Base-by-base conservation (phyloP, 2,113 vertebrate species). In the Choloepus hoffmanni region DNA sequence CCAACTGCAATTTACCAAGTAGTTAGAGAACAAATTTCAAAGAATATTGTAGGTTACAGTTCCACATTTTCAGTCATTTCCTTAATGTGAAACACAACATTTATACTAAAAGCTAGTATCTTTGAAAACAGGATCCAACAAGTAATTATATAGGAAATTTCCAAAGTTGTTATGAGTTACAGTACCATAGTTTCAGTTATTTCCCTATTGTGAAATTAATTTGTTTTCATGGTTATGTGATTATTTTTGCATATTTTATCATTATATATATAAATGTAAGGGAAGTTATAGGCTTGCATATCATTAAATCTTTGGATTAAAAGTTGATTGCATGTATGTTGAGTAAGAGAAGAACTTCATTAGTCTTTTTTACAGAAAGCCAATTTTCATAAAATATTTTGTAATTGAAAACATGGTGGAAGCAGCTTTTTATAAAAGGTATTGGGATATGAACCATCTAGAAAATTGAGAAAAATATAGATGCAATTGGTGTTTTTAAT, bases 361-460 rank as follows among this genome's bases (percentile, higher is more conserved):
- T 55, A 76, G 53, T 18, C 50, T 18, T 33, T 2, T 26, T 70
- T 72, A 23, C 48, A 87, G 82, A 74, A 18, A 85, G 65, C 18
- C 78, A 53, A 10, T 83, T 97, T 96, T 81, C 43, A 81, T 93
- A 40, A 85, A 76, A 76, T 81, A 68, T 40, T 87, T 94, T 95
- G 89, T 94, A 90, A 65, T 50, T 70, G 60, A 76, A 3, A 45
- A 45, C 19, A 28, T 86, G 50, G 30, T 76, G 43, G 90, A 93
- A 72, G 19, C 36, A 86, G 13, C 8, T 91, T 53, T 67, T 95
- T 92, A 5, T 58, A 65, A 65, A 87, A 62, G 55, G 77, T 23
- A 53, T 83, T 85, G 67, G 68, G 2, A 26, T 79, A 24, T 84
- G 83, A 95, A 63, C 28, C 79, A 72, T 76, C n/a, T 43, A 84